Evolutionary conservation across 2,888 invertebrate species (phyloP).

Genomic region (Brenthis daphne): DNA sequence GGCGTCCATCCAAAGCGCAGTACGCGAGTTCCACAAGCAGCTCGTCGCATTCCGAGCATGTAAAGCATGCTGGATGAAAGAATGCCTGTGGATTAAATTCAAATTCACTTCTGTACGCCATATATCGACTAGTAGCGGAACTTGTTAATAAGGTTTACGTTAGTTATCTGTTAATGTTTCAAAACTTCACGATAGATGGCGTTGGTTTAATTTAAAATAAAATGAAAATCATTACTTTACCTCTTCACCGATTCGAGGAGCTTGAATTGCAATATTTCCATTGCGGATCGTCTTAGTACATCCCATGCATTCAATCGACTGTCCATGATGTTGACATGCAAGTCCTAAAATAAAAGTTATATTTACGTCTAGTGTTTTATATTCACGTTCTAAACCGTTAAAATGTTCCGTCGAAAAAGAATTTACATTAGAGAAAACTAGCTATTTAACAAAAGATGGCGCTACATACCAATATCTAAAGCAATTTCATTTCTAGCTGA

Average conservation of each 20-base stretch:
- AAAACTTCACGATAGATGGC: not conserved
- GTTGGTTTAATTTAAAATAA: not conserved
- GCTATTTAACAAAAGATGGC: constrained; percentile 41
- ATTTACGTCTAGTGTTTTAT: not conserved
- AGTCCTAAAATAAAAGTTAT: constrained; percentile 66
- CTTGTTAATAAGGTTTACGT: not conserved
- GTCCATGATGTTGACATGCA: constrained; percentile 83
- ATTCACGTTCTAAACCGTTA: too few species aligned
- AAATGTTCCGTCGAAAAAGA: too few species aligned
- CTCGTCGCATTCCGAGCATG: constrained; percentile 93
- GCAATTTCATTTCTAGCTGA: constrained; percentile 97
- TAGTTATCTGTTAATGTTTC: not conserved
- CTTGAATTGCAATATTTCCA: constrained; percentile 92
- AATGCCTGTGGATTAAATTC: constrained; percentile 66
- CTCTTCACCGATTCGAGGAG: constrained; percentile 90
- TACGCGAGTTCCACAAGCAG: constrained; percentile 97
- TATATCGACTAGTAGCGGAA: constrained; percentile 47
- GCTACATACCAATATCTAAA: constrained; percentile 91
- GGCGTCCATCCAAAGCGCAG: constrained; percentile 93
- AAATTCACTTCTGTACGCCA: constrained; percentile 41
- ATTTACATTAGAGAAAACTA: not conserved
- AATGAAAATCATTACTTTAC: constrained; percentile 51
- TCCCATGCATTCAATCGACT: constrained; percentile 87
- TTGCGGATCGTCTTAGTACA: constrained; percentile 90
- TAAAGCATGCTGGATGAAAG: constrained; percentile 97